Evolutionary conservation across 1,140 invertebrate species (phyloP).

Genomic region (Drosophila tsacasi): DNA sequence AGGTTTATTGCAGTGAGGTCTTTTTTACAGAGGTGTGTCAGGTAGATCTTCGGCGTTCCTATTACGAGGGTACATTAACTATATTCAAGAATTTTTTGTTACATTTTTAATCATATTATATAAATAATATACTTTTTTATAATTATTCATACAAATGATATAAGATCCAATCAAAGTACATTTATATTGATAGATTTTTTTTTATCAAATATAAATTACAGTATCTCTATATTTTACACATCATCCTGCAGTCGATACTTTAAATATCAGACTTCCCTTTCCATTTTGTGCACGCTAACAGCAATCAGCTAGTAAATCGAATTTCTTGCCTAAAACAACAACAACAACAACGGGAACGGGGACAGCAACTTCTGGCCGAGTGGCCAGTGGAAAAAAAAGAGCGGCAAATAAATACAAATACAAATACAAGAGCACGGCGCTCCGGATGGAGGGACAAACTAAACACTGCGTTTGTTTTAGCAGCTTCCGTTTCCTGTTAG

Average conservation of each 20-base stretch:
- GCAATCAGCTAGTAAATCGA: constrained; percentile 82
- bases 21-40: too few species aligned
- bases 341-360: constrained; percentile 43
- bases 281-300: constrained; percentile 63
- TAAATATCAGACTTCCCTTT: constrained; percentile 16
- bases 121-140: background rate
- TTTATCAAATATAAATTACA: background rate
- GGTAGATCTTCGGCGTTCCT: background rate
- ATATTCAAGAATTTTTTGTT: background rate
- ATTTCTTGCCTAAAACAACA: constrained; percentile 82
- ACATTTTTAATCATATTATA: background rate
- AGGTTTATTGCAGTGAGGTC: constrained; percentile 1
- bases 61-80: background rate
- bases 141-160: background rate
- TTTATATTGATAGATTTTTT: too few species aligned
- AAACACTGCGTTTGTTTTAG: constrained; percentile 82
- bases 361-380: constrained; percentile 41
- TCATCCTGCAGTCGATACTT: constrained; percentile 5
- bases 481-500: constrained; percentile 79
- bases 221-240: background rate
- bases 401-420: constrained; percentile 73
- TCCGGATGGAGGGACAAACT: constrained; percentile 61
- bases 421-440: constrained; percentile 42
- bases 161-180: background rate
- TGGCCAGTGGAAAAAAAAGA: constrained; percentile 25